A percentile compares a stretch with the other conserved stretches of the same genome.
Conservation (phyloP, 23 tunicate species). For the Ascidia mentula region DNA sequence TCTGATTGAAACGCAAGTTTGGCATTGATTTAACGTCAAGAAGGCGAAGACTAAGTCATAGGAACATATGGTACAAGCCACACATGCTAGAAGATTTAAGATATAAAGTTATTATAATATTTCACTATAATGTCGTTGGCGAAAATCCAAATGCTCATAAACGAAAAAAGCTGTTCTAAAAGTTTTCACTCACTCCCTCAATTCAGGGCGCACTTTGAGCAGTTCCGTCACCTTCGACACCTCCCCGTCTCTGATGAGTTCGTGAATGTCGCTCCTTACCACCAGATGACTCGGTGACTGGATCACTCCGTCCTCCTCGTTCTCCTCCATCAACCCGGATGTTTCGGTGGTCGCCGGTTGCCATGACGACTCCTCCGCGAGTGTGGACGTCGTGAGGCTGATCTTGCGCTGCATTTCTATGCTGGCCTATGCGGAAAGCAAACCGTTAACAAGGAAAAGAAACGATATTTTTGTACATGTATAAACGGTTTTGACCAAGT, state of each 20-base stretch:
- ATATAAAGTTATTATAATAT: neutral
- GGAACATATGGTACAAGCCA: neutral
- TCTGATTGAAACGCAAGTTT: neutral
- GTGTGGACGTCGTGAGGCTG: constrained; percentile 15
- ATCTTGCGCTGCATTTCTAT: neutral
- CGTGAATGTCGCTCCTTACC: constrained; percentile 50
- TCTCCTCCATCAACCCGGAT: constrained; percentile 2
- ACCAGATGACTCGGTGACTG: constrained; percentile 30
- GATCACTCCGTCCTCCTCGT: constrained; percentile 38
- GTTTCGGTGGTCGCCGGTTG: neutral
- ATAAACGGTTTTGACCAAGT: no score
- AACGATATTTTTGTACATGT: no score
- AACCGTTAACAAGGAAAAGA: no score
- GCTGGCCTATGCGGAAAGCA: constrained; percentile 27
- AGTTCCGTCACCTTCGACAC: constrained; percentile 55
- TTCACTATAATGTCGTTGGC: no score
- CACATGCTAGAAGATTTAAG: neutral
- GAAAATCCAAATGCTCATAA: no score
- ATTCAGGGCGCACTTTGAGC: constrained; percentile 37
- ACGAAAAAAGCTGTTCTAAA: no score
- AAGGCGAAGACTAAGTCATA: neutral
- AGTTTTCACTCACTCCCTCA: constrained; percentile 51
- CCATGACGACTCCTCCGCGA: neutral
- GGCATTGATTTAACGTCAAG: neutral
- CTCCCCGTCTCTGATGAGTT: constrained; percentile 58